phyloP scores from a whole-genome alignment of 2,797 vertebrate species.

The Micromesistius poutassou region DNA sequence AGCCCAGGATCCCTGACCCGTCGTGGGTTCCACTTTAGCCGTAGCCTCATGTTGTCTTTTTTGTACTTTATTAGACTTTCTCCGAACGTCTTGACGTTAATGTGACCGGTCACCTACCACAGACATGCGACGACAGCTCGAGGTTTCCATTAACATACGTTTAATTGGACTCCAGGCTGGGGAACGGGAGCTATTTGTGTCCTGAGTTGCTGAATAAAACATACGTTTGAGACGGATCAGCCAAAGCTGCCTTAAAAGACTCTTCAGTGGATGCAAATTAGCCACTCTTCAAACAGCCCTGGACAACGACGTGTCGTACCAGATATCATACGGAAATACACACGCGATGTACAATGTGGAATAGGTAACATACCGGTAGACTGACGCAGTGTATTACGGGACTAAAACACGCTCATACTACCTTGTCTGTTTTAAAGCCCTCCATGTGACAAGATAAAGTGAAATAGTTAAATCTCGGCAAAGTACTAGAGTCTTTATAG shows the following conservation, averaged over 20 bases:
- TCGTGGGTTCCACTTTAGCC: too few relatives aligned
- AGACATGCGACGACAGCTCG: conserved; percentile 29
- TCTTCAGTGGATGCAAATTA: conserved; percentile 61
- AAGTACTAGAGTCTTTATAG: too few relatives aligned
- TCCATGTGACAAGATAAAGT: background rate
- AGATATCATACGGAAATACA: conserved; percentile 16
- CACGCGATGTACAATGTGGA: background rate
- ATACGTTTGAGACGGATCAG: conserved; percentile 53
- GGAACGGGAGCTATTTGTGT: conserved; percentile 52
- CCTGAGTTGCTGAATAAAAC: conserved; percentile 69
- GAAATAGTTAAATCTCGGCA: background rate
- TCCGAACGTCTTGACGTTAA: conserved; percentile 51
- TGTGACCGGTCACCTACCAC: conserved; percentile 48
- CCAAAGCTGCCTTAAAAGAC: conserved; percentile 53
- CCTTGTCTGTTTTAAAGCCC: background rate
- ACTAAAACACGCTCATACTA: background rate
- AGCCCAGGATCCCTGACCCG: too few relatives aligned
- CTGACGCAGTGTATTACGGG: background rate
- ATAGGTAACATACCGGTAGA: background rate
- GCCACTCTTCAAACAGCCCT: conserved; percentile 38
- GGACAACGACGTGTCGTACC: conserved; percentile 26
- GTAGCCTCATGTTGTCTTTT: too few relatives aligned
- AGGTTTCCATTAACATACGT: conserved; percentile 63
- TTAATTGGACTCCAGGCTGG: conserved; percentile 67
- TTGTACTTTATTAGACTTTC: background rate